A percentile compares a stretch with the other conserved stretches of the same genome.
Conservation (phyloP, 2,888 invertebrate species). For the Ochropleura leucogaster region DNA sequence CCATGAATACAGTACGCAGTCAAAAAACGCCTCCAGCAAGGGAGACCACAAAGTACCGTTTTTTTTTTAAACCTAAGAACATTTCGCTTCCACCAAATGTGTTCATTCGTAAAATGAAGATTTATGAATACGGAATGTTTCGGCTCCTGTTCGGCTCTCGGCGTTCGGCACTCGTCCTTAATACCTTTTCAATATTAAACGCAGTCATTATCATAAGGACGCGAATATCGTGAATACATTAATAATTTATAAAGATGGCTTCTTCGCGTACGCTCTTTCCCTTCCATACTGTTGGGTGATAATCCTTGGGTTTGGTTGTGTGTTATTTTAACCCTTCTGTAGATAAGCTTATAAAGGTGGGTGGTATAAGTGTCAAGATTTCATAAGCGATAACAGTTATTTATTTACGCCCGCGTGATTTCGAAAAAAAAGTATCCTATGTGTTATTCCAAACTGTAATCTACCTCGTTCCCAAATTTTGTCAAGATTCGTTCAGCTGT, state of each 20-base stretch:
- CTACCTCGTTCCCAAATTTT: too few species aligned
- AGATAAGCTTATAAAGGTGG: background rate
- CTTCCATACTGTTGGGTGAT: background rate
- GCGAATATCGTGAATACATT: conserved; percentile 41
- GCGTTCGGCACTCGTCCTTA: conserved; percentile 21
- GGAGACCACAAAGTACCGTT: background rate
- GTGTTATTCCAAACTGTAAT: too few species aligned
- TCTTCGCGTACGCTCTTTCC: background rate
- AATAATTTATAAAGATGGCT: conserved; percentile 18
- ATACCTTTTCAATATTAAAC: conserved; percentile 56
- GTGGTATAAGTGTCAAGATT: too few species aligned
- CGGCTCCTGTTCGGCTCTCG: background rate
- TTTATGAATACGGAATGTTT: conserved; percentile 23
- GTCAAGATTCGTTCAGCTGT: too few species aligned
- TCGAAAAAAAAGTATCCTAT: too few species aligned
- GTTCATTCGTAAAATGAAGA: conserved; percentile 4
- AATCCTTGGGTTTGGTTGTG: background rate
- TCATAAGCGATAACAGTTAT: too few species aligned
- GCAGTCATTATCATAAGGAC: conserved; percentile 40
- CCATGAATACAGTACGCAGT: background rate
- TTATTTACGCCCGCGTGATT: too few species aligned
- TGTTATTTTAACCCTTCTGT: background rate
- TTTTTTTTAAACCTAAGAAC: background rate
- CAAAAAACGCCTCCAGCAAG: background rate
- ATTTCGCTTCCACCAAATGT: background rate